Evolutionary conservation across 1,140 invertebrate species (phyloP).

Genomic region (Caenorhabditis brenneri): DNA sequence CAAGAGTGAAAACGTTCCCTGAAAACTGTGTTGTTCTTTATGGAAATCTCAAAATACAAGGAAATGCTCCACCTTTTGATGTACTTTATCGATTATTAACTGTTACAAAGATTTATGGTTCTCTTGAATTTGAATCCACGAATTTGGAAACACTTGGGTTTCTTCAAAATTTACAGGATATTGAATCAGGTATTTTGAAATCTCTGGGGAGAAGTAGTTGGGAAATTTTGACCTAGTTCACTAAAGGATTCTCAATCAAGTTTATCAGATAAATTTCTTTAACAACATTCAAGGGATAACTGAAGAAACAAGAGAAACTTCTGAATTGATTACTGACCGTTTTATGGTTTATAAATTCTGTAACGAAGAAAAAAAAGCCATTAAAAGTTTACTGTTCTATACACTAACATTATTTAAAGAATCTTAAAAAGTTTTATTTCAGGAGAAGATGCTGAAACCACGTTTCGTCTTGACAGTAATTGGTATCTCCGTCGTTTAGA

Average conservation of each 20-base stretch:
- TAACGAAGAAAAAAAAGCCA: too few relatives aligned
- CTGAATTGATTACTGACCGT: too few relatives aligned
- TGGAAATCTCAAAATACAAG: not conserved
- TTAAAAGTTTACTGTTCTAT: too few relatives aligned
- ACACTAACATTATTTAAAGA: too few relatives aligned
- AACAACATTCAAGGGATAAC: too few relatives aligned
- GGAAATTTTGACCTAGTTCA: too few relatives aligned
- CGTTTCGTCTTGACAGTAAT: not conserved
- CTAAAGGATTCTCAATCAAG: too few relatives aligned
- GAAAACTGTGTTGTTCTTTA: slow-evolving; percentile 3
- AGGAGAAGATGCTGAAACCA: not conserved
- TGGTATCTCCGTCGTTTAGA: not conserved
- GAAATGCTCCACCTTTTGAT: not conserved
- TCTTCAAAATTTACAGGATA: slow-evolving; percentile 2
- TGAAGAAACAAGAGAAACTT: too few relatives aligned
- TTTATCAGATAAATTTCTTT: too few relatives aligned
- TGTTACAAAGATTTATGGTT: not conserved
- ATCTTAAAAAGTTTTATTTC: too few relatives aligned
- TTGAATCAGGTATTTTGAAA: not conserved
- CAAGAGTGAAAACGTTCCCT: not conserved
- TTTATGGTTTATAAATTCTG: too few relatives aligned
- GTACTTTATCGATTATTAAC: not conserved
- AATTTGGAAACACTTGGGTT: slow-evolving; percentile 5
- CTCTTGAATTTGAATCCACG: not conserved
- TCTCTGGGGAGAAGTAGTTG: too few relatives aligned